phyloP scores from a whole-genome alignment of 2,797 vertebrate genomes.

The Macropodus opercularis region DNA sequence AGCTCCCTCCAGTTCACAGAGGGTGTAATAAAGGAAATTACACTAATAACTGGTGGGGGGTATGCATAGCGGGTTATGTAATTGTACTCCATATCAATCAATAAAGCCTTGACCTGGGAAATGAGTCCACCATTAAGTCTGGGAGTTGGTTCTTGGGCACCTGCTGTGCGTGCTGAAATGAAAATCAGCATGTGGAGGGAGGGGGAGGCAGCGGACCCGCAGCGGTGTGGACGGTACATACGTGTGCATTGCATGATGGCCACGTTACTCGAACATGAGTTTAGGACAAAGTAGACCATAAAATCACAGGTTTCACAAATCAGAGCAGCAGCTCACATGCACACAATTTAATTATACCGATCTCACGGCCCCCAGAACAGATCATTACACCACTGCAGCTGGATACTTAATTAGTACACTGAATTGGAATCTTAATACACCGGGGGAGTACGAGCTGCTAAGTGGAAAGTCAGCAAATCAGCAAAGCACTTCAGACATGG shows the following conservation, averaged over 20 bases:
- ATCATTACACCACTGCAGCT: conserved; percentile 43
- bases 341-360: conserved; percentile 29
- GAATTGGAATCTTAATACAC: conserved; percentile 19
- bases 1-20: conserved; percentile 54
- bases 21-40: conserved; percentile 68
- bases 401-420: conserved; percentile 44
- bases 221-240: conserved; percentile 11
- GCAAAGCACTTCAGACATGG: background rate
- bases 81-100: conserved; percentile 73
- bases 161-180: conserved; percentile 62
- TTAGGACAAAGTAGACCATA: background rate
- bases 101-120: conserved; percentile 72
- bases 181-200: conserved; percentile 57
- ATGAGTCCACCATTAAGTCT: conserved; percentile 58
- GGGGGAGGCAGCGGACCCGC: background rate
- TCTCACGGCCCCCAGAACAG: conserved; percentile 18
- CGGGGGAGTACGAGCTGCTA: conserved; percentile 5
- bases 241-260: conserved; percentile 12
- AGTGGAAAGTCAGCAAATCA: conserved; percentile 41
- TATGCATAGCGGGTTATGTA: conserved; percentile 67
- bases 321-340: background rate
- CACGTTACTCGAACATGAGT: conserved; percentile 1
- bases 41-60: conserved; percentile 60
- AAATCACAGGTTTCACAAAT: conserved; percentile 11
- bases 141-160: conserved; percentile 47